These are phyloP conservation scores for Eristalis pertinax DNA, from an alignment of 2,888 invertebrate genomes.

Conservation along the genomic window DNA sequence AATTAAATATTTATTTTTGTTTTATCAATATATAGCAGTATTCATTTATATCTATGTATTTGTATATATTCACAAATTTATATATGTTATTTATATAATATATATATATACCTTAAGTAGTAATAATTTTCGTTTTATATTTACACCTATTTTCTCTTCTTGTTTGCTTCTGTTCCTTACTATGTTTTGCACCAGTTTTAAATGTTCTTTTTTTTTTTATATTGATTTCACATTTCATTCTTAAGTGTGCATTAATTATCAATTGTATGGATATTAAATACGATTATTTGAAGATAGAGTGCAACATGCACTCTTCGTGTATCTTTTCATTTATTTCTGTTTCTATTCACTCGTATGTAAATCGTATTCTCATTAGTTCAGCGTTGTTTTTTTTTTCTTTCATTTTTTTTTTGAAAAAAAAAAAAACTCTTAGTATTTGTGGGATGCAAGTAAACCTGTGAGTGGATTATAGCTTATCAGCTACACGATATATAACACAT, in stretches of 20 bases:
- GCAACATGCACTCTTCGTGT: slow-evolving; percentile 39
- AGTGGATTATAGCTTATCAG: slow-evolving; percentile 14
- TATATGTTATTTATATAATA: slow-evolving; percentile 5
- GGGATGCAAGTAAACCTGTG: slow-evolving; percentile 22
- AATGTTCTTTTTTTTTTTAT: slow-evolving; percentile 8
- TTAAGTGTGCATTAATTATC: slow-evolving; percentile 45
- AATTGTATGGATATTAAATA: slow-evolving; percentile 35
- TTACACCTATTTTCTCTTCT: slow-evolving; percentile 45
- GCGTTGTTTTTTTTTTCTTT: slow-evolving; percentile 10
- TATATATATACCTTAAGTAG: slow-evolving; percentile 50
- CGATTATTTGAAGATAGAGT: slow-evolving; percentile 46
- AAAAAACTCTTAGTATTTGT: slow-evolving; percentile 48
- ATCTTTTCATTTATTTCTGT: too few species aligned
- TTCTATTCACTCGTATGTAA: slow-evolving; percentile 25
- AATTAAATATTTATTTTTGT: slow-evolving; percentile 59
- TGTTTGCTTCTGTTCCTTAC: slow-evolving; percentile 36
- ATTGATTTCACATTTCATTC: slow-evolving; percentile 12
- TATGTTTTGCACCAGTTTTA: slow-evolving; percentile 53
- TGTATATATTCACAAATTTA: slow-evolving; percentile 3
- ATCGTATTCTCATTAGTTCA: slow-evolving; percentile 16
- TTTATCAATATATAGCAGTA: slow-evolving; percentile 68
- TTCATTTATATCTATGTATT: slow-evolving; percentile 43
- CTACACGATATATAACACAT: slow-evolving; percentile 24
- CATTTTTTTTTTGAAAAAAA: too few species aligned
- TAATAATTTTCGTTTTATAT: slow-evolving; percentile 36